Percentiles rank a stretch among this genome's conserved stretches.
These are phyloP conservation scores for Danionella dracula DNA, from an alignment of 2,797 vertebrate species.

Conservation along the genomic window DNA sequence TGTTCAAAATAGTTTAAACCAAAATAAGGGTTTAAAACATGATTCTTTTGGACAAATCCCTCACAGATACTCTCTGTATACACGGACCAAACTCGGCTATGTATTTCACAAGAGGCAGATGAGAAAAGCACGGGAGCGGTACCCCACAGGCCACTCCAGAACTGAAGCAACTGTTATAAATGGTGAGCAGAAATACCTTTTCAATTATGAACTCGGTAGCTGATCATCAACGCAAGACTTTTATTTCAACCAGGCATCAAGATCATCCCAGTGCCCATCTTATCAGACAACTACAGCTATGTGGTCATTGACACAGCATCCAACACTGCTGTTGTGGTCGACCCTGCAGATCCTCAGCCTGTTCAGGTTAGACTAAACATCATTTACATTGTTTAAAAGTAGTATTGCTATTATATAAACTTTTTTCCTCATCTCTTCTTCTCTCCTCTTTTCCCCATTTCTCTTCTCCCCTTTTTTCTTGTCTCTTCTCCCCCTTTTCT, in stretches of 20 bases:
- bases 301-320: slow-evolving; percentile 85
- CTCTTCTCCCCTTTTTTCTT: too few relatives aligned
- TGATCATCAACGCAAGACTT: not conserved
- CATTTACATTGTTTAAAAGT: not conserved
- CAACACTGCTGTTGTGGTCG: slow-evolving; percentile 76
- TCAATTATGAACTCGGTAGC: not conserved
- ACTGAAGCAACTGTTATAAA: slow-evolving; percentile 72
- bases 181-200: slow-evolving; percentile 63
- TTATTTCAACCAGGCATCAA: slow-evolving; percentile 76
- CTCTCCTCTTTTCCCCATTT: too few relatives aligned
- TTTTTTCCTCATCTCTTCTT: too few relatives aligned
- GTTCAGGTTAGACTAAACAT: slow-evolving; percentile 76
- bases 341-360: slow-evolving; percentile 86
- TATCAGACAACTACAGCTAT: slow-evolving; percentile 97
- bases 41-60: not conserved
- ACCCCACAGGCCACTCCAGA: slow-evolving; percentile 80
- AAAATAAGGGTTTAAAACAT: too few relatives aligned
- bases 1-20: too few relatives aligned
- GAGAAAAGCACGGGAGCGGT: slow-evolving; percentile 84
- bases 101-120: slow-evolving; percentile 91
- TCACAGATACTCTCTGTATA: slow-evolving; percentile 87
- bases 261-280: slow-evolving; percentile 87
- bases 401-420: too few relatives aligned
- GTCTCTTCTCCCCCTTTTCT: too few relatives aligned
- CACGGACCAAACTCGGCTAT: slow-evolving; percentile 87